phyloP scores from a whole-genome alignment of 2,113 vertebrate genomes.

The Empidonax alnorum region DNA sequence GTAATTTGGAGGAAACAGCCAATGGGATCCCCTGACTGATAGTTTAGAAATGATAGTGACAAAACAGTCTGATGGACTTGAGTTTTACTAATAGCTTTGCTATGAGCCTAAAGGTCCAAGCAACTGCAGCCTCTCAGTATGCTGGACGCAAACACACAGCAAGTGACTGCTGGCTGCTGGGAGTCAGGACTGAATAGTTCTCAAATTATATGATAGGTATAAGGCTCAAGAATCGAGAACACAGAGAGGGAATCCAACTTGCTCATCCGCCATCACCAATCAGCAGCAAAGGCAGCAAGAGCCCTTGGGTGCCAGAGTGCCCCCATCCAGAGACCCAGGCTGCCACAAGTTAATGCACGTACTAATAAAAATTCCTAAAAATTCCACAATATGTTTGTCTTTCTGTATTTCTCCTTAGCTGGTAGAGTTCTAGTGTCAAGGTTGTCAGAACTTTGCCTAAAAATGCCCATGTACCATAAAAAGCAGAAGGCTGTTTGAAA shows the following conservation, averaged over 20 bases:
- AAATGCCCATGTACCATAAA: rapidly evolving
- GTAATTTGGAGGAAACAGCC: conserved; percentile 34
- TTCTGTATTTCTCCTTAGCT: neutral
- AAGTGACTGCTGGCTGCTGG: neutral
- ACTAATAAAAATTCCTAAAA: neutral
- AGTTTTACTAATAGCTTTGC: neutral
- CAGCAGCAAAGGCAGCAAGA: neutral
- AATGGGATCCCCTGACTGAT: neutral
- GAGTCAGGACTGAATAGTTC: neutral
- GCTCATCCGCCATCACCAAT: neutral
- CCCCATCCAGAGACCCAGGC: neutral
- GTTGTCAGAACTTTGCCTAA: neutral
- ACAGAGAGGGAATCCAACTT: neutral
- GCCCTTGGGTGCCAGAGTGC: neutral
- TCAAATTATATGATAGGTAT: neutral
- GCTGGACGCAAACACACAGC: neutral
- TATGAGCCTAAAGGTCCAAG: neutral
- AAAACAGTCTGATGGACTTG: neutral
- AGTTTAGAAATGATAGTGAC: neutral
- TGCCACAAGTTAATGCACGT: neutral
- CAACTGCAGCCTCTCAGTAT: neutral
- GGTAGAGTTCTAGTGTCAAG: neutral
- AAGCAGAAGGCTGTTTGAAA: neutral
- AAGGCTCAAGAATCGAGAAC: neutral
- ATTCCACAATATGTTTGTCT: neutral